A percentile compares a stretch with the other conserved stretches of the same genome.
Conservation (phyloP, 35 echinoderm and acorn worm genomes). For the Heliocidaris tuberculata region DNA sequence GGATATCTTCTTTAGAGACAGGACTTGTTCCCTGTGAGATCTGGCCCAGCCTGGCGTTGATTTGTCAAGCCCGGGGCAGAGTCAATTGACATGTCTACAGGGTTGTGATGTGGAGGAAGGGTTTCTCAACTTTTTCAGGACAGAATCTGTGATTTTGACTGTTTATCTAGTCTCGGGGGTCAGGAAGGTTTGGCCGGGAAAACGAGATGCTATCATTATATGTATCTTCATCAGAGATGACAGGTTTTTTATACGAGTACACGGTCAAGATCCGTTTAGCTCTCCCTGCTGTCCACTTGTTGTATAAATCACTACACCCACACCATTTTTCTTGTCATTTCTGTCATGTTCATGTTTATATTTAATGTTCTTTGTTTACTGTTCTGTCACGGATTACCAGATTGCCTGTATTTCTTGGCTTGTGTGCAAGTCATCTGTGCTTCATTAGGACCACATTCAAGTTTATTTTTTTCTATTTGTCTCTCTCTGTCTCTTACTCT, state of each 20-base stretch:
- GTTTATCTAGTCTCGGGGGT: not conserved
- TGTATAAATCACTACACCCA: not conserved
- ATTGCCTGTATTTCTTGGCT: not conserved
- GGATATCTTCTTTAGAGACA: no score
- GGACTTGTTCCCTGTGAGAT: not conserved
- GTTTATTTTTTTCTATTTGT: not conserved
- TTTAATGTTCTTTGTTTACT: no score
- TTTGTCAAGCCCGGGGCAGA: not conserved
- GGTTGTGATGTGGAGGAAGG: not conserved
- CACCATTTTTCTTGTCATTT: not conserved
- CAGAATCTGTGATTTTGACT: not conserved
- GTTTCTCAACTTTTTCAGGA: not conserved
- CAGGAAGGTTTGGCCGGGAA: not conserved
- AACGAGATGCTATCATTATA: not conserved
- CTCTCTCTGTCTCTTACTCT: not conserved
- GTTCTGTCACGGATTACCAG: not conserved
- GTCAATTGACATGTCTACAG: not conserved
- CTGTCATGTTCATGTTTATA: not conserved
- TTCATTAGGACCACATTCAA: not conserved
- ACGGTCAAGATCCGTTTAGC: not conserved
- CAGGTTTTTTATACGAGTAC: not conserved
- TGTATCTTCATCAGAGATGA: conserved; percentile 10
- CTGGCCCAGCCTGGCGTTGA: not conserved
- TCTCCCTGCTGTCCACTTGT: not conserved
- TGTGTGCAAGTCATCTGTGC: not conserved